These are phyloP conservation scores for Lepus timidus DNA, from an alignment of 2,113 vertebrate species.

Conservation along the genomic window DNA sequence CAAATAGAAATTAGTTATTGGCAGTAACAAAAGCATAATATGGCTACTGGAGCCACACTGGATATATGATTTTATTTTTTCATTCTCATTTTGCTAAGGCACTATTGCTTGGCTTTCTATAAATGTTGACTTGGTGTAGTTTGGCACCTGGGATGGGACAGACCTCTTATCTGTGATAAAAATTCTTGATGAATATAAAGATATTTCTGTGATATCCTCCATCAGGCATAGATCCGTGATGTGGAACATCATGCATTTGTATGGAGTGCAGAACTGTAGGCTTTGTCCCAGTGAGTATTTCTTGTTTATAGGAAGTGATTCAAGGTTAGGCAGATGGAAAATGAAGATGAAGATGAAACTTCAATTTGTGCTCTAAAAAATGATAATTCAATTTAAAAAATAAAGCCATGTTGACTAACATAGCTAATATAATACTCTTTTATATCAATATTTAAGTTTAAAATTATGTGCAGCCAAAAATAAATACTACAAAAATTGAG, in stretches of 20 bases:
- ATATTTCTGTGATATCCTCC: neutral
- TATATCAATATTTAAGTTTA: conserved; percentile 17
- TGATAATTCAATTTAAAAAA: neutral
- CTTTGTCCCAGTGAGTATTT: neutral
- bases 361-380: neutral
- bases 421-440: neutral
- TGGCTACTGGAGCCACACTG: neutral
- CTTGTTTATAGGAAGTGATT: neutral
- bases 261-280: neutral
- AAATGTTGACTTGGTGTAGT: neutral
- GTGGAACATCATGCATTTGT: neutral
- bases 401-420: neutral
- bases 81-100: neutral
- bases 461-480: conserved; percentile 5
- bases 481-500: neutral
- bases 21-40: neutral
- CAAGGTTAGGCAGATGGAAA: neutral
- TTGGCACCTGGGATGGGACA: neutral
- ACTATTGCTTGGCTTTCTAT: no score
- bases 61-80: fast-evolving
- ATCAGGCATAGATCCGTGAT: neutral
- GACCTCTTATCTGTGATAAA: neutral
- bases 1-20: neutral
- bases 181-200: neutral
- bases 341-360: neutral